Base-by-base conservation (phyloP, 35 echinoderm and acorn worm genomes). In the Apostichopus californicus region DNA sequence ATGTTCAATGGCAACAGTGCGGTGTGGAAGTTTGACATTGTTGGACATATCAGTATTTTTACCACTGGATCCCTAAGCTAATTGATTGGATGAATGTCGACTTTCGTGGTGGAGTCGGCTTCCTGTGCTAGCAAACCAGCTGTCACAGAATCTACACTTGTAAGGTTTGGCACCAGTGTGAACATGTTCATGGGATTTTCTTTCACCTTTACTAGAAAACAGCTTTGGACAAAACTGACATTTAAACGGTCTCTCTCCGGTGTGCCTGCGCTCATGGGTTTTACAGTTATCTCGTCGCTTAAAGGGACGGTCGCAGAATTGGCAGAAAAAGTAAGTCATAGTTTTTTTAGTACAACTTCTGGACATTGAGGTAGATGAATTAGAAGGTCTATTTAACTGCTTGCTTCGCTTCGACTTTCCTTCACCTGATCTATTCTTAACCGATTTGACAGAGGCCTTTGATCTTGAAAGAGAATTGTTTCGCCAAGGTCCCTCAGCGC, bases 101-200 rank as follows among this genome's bases (percentile, higher is more conserved):
- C 2, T 46, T 46, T 46, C 34, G 54, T 78, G 77, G 9, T 78
- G 72, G 8, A 4, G 12, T 17, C 72, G 14, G 73, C 57, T 78
- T 58, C 77, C 46, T 17, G 66, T 77, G 73, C 73, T 55, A 52
- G 86, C 21, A 52, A 89, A 89, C 4, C 28, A 13, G 8, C 5
- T 89, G 5, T 63, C 68, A 55, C 86, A 89, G 5, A 34, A 60
- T 55, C 57, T 66, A 75, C 86, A 89, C 8, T 89, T 60, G 63
- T 89, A 89, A 11, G 86, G 86, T 72, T 68, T 89, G 6, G 58
- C 86, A 17, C 86, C 86, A 72, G 86, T 89, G 26, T 89, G 86
- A 4, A 89, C 13, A 75, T 66, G 13, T 75, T 89, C 86, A 25
- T 89, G 86, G 46, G 60, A 13, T 72, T n/a, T 66, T 63, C 46